These are phyloP conservation scores for Aselliscus stoliczkanus DNA, from an alignment of 2,797 vertebrate genomes.

Conservation along the genomic window DNA sequence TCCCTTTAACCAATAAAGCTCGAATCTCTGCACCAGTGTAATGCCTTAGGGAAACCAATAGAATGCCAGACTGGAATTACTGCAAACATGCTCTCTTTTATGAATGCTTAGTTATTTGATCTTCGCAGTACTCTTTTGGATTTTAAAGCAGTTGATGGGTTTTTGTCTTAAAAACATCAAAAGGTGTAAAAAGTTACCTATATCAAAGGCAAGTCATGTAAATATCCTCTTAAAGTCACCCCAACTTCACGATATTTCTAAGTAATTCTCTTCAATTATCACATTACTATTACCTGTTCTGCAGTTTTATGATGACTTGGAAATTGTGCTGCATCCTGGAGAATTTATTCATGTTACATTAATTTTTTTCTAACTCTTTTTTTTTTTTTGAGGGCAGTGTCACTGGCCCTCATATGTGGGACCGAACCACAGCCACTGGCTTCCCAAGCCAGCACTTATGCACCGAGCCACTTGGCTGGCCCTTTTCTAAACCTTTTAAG, in stretches of 20 bases:
- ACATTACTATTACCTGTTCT: neutral
- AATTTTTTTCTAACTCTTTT: neutral
- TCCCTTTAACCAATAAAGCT: conserved; percentile 67
- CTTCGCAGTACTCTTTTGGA: conserved; percentile 25
- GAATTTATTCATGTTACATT: neutral
- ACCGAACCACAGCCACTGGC: too few species aligned
- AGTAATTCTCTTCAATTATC: neutral
- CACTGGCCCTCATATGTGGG: too few species aligned
- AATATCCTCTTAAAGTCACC: neutral
- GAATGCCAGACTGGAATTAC: neutral
- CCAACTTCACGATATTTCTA: neutral
- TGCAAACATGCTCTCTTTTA: conserved; percentile 50
- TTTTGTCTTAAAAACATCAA: conserved; percentile 31
- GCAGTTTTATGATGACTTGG: neutral
- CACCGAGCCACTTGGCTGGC: too few species aligned
- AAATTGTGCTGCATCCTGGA: neutral
- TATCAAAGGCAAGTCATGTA: neutral
- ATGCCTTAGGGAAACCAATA: conserved; percentile 42
- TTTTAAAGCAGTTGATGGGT: conserved; percentile 3
- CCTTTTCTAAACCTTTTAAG: neutral
- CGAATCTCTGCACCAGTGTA: neutral
- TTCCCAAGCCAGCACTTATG: too few species aligned
- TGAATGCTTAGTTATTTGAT: conserved; percentile 45
- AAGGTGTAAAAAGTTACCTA: neutral
- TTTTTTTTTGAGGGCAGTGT: too few species aligned